Conservation (phyloP, 1,140 invertebrate genomes). For the Gryon sp. region DNA sequence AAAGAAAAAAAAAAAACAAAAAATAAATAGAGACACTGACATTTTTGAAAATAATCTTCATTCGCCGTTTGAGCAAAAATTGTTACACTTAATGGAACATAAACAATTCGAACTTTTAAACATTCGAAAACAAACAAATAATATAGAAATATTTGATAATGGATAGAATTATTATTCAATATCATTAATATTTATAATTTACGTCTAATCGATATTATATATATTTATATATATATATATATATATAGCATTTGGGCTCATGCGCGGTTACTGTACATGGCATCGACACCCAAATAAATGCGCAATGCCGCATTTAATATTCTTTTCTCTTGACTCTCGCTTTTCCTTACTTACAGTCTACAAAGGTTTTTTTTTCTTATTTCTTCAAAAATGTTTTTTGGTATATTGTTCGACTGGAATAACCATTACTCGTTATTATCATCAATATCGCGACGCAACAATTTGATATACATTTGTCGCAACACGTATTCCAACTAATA, state of each 20-base stretch:
- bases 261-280: constrained; percentile 72
- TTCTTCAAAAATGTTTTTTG: too few relatives aligned
- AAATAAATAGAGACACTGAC: too few relatives aligned
- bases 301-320: constrained; percentile 51
- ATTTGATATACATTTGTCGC: constrained; percentile 74
- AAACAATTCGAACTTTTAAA: constrained; percentile 39
- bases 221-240: too few relatives aligned
- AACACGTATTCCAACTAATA: constrained; percentile 72
- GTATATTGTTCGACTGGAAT: constrained; percentile 69
- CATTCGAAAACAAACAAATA: neutral
- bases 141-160: constrained; percentile 62
- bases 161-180: constrained; percentile 72
- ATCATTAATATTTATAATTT: constrained; percentile 76
- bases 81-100: constrained; percentile 21
- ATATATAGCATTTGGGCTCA: constrained; percentile 64
- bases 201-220: constrained; percentile 70
- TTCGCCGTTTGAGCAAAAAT: constrained; percentile 40
- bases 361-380: constrained; percentile 42
- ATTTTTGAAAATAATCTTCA: too few relatives aligned
- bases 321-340: constrained; percentile 47
- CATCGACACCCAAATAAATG: constrained; percentile 50
- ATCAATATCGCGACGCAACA: constrained; percentile 74
- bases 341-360: constrained; percentile 47
- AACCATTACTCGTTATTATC: constrained; percentile 68
- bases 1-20: too few relatives aligned